These are phyloP conservation scores for Pristionchus entomophagus DNA, from an alignment of 2,888 invertebrate species.

Conservation along the genomic window DNA sequence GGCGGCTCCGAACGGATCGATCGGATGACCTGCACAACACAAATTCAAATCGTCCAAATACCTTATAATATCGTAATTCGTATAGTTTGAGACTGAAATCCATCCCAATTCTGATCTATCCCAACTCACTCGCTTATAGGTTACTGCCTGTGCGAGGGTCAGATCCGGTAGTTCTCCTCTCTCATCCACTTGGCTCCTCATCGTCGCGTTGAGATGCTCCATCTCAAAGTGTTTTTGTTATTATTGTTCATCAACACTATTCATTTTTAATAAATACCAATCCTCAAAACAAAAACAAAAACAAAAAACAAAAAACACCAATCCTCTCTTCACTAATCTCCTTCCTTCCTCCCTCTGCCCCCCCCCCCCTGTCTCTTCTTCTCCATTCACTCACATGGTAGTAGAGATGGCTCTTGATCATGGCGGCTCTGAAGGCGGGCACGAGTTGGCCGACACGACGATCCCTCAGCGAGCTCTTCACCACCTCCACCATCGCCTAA, in stretches of 20 bases:
- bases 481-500: background rate
- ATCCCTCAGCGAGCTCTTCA: background rate
- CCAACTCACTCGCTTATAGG: background rate
- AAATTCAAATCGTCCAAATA: background rate
- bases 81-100: too few relatives aligned
- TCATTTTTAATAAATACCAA: background rate
- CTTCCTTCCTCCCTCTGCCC: background rate
- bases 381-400: slow-evolving; percentile 4
- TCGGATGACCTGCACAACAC: background rate
- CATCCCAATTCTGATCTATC: background rate
- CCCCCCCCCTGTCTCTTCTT: background rate
- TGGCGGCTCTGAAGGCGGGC: background rate
- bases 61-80: background rate
- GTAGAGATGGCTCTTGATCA: background rate
- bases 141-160: background rate
- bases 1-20: background rate
- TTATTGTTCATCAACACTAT: background rate
- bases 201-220: slow-evolving; percentile 20
- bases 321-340: background rate
- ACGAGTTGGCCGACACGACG: background rate
- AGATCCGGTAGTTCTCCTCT: background rate
- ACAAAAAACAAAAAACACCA: too few relatives aligned
- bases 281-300: too few relatives aligned
- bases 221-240: background rate
- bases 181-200: background rate